These are phyloP conservation scores for Amphipoea lucens DNA, from an alignment of 2,888 invertebrate genomes.

Conservation along the genomic window DNA sequence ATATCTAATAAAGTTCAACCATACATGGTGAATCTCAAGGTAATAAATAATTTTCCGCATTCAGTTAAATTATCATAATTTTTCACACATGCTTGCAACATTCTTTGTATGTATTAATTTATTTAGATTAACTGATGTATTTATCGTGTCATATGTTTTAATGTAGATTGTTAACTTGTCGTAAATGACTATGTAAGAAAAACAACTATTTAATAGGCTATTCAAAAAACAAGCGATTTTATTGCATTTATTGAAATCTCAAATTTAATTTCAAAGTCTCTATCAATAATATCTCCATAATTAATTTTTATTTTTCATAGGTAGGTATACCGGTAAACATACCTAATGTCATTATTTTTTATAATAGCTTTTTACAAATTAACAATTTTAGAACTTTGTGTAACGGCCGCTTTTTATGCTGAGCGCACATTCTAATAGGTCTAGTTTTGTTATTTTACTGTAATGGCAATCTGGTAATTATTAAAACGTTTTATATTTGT, in stretches of 20 bases:
- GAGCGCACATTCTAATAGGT: neutral
- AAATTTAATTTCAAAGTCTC: neutral
- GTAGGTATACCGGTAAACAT: neutral
- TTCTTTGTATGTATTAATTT: slow-evolving; percentile 37
- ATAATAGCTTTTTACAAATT: neutral
- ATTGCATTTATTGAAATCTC: neutral
- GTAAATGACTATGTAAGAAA: neutral
- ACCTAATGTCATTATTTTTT: neutral
- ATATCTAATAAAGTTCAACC: slow-evolving; percentile 26
- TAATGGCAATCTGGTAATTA: neutral
- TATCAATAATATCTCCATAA: neutral
- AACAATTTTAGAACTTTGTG: neutral
- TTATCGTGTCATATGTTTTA: slow-evolving; percentile 18
- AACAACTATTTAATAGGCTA: neutral
- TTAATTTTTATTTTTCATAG: neutral
- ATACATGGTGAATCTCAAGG: slow-evolving; percentile 49
- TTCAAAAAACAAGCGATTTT: neutral
- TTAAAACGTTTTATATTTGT: neutral
- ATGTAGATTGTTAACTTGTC: neutral
- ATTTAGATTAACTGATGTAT: slow-evolving; percentile 31
- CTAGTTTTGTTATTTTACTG: slow-evolving; percentile 8
- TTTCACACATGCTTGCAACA: slow-evolving; percentile 49
- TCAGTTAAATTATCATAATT: slow-evolving; percentile 35
- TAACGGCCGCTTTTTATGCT: neutral
- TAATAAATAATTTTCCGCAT: slow-evolving; percentile 48